Evolutionary conservation across 2,113 vertebrate genomes (phyloP).

Genomic region (Peucedramus taeniatus): DNA sequence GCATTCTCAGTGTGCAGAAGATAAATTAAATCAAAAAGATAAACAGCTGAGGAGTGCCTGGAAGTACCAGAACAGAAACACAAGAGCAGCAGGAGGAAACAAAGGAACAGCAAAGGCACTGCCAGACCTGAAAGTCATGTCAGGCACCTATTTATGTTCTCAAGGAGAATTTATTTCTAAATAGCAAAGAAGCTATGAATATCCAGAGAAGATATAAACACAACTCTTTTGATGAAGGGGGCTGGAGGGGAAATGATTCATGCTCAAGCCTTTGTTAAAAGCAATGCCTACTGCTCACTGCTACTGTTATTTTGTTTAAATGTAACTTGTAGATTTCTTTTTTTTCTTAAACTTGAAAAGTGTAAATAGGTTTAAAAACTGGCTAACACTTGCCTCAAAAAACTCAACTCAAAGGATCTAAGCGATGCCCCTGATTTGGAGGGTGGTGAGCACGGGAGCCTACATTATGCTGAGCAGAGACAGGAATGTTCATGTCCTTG

Average conservation of each 20-base stretch:
- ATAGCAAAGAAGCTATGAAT: not conserved
- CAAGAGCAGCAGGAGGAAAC: not conserved
- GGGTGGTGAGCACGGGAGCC: not conserved
- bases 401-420: not conserved
- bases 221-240: not conserved
- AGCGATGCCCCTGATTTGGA: not conserved
- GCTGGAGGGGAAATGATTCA: constrained; percentile 21
- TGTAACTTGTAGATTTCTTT: not conserved
- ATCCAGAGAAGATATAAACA: not conserved
- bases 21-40: not conserved
- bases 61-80: not conserved
- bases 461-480: not conserved
- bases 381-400: not conserved
- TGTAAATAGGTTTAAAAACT: not conserved
- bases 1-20: not conserved
- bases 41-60: not conserved
- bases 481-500: not conserved
- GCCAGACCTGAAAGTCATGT: not conserved
- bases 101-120: not conserved
- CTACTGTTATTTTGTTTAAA: constrained; percentile 19
- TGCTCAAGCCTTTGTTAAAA: not conserved
- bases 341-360: not conserved
- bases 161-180: not conserved
- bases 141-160: not conserved
- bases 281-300: not conserved